These are phyloP conservation scores for Dascillus cervinus DNA, from an alignment of 2,888 invertebrate genomes.

Conservation along the genomic window DNA sequence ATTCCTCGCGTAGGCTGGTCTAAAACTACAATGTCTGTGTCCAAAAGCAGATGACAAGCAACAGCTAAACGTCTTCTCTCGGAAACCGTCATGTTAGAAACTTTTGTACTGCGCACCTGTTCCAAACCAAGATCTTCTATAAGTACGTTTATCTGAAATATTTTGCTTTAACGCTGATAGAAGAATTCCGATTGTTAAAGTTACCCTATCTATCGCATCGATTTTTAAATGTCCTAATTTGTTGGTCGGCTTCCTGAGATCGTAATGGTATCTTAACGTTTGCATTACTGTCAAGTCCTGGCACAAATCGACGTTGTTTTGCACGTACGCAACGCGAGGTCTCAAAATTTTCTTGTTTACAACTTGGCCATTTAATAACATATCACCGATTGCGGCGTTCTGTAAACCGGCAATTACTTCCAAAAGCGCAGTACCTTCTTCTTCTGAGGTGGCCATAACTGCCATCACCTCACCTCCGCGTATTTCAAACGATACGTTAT, in stretches of 20 bases:
- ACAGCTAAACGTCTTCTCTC: conserved; percentile 82
- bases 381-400: conserved; percentile 58
- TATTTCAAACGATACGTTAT: conserved; percentile 79
- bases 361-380: conserved; percentile 80
- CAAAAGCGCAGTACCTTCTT: conserved; percentile 78
- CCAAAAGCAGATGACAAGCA: conserved; percentile 80
- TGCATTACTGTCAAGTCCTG: conserved; percentile 86
- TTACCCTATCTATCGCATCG: conserved; percentile 67
- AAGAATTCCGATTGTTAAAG: conserved; percentile 17
- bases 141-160: conserved; percentile 69
- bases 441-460: conserved; percentile 80
- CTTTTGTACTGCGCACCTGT: conserved; percentile 80
- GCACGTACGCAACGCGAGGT: conserved; percentile 67
- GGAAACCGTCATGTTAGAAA: conserved; percentile 77
- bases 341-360: conserved; percentile 64
- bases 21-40: conserved; percentile 77
- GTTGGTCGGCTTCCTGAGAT: conserved; percentile 57
- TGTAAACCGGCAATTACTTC: conserved; percentile 75
- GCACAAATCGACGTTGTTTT: conserved; percentile 68
- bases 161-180: background rate
- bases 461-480: conserved; percentile 87
- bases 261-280: conserved; percentile 76
- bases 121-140: conserved; percentile 88
- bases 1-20: conserved; percentile 84
- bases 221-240: conserved; percentile 58